phyloP scores from a whole-genome alignment of 2,888 invertebrate genomes.

The Salpingus planirostris region DNA sequence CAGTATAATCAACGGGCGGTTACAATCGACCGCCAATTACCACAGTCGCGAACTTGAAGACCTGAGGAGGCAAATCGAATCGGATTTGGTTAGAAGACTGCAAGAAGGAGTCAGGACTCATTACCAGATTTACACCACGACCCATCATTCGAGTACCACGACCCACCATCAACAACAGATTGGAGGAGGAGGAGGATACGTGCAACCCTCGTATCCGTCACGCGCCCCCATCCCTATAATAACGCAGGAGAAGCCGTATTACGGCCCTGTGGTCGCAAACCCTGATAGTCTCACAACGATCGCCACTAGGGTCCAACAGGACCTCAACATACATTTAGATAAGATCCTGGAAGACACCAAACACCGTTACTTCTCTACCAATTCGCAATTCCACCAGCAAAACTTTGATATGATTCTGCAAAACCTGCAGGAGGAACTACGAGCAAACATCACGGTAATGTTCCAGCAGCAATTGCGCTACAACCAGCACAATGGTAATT shows the following conservation, averaged over 20 bases:
- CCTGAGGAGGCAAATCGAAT: constrained; percentile 30
- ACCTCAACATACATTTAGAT: constrained; percentile 28
- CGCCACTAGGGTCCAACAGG: constrained; percentile 30
- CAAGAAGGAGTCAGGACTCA: constrained; percentile 16
- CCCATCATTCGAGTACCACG: too few relatives aligned
- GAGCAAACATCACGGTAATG: constrained; percentile 29
- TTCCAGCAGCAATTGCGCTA: constrained; percentile 30
- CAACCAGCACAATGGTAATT: constrained; percentile 26
- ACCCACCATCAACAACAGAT: neutral
- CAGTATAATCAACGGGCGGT: constrained; percentile 22
- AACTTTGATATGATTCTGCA: constrained; percentile 28
- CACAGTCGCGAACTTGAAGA: constrained; percentile 31
- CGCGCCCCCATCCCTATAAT: constrained; percentile 1
- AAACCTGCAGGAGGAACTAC: constrained; percentile 29
- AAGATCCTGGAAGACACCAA: constrained; percentile 26
- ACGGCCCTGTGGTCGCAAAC: constrained; percentile 24
- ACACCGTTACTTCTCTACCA: constrained; percentile 24
- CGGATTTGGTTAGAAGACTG: constrained; percentile 27
- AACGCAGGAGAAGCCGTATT: constrained; percentile 9
- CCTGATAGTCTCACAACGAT: constrained; percentile 31
- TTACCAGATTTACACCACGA: too few relatives aligned
- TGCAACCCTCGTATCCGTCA: too few relatives aligned
- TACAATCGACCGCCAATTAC: constrained; percentile 29
- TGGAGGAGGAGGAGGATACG: too few relatives aligned
- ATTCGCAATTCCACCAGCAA: constrained; percentile 8